Evolutionary conservation across 1,140 invertebrate genomes (phyloP), one percentile per base, ranked within the genome.

Genomic region (Maniola jurtina): DNA sequence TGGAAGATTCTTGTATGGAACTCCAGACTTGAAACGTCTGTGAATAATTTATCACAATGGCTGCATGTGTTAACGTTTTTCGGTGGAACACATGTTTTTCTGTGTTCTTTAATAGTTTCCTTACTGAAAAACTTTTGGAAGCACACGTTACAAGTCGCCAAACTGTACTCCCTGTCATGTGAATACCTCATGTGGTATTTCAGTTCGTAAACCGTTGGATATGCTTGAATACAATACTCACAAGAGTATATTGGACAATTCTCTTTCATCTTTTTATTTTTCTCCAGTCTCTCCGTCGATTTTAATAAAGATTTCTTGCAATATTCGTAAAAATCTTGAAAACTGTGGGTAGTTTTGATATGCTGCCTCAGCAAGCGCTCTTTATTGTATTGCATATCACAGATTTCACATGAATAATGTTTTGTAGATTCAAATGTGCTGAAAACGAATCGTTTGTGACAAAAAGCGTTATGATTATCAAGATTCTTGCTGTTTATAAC

Each of bases 61-160:
- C 57, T 67, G 58, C 86, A 89, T 47, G 58, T 33, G 45, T 88
- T 77, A 0, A 79, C 84, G 34, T 83, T 65, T 0, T 72, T 47
- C 6, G 86, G 86, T 0, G 85, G 82, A 2, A 86, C 6, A 58
- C 86, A 89, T 0, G 64, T 61, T 45, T 79, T 83, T 47, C 74
- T 84, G n/a, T 89, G 86, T 5, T 72, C 67, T 0, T 16, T 13
- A 11, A 85, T 70, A 0, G 81, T 66, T 66, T 84, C 81, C 40
- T 79, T 82, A 11, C 73, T 81, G 40, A 74, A 82, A 45, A 88
- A 89, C 45, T 81, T 85, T 1, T 61, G 67, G n/a, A 85, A 89
- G n/a, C 86, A 89, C 0, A 89, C 84, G 60, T 89, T 87, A 36
- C 86, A 89, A 0, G 79, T 81, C 0, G 75, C 77, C 0, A 83